Evolutionary conservation across 2,113 vertebrate species (phyloP).

Genomic region (Dasyprocta punctata): DNA sequence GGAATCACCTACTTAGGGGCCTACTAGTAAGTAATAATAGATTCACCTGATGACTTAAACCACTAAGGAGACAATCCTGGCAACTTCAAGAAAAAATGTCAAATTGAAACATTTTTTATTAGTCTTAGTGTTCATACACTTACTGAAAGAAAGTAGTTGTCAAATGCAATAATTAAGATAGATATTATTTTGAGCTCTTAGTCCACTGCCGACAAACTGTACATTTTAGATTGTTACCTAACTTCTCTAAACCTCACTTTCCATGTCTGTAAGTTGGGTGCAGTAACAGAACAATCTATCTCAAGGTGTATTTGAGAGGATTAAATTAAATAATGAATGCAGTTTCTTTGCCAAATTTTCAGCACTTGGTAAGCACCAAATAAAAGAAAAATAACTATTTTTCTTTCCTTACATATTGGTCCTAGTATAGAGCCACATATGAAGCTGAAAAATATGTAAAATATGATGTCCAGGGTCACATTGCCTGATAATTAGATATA

Average conservation of each 20-base stretch:
- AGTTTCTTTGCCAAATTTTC: background rate
- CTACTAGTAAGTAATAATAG: background rate
- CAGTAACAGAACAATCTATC: background rate
- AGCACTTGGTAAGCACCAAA: conserved; percentile 27
- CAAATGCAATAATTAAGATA: conserved; percentile 1
- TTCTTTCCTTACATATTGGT: background rate
- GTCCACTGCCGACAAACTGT: background rate
- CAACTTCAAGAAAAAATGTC: background rate
- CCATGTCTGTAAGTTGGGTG: conserved; percentile 17
- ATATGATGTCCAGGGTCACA: background rate
- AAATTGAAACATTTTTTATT: no score
- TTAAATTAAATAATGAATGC: conserved; percentile 36
- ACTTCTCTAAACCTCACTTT: conserved; percentile 4
- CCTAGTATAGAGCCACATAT: background rate
- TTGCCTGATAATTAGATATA: background rate
- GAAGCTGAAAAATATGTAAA: background rate
- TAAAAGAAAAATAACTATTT: background rate
- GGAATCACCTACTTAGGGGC: background rate
- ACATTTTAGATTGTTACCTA: conserved; percentile 37
- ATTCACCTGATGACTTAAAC: background rate
- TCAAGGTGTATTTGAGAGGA: background rate
- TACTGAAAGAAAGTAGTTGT: conserved; percentile 4
- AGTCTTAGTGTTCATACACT: background rate
- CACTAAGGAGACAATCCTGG: background rate
- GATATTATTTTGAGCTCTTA: conserved; percentile 13